phyloP scores from a whole-genome alignment of 2,797 vertebrate genomes.

The Odontamblyopus lacepedii region DNA sequence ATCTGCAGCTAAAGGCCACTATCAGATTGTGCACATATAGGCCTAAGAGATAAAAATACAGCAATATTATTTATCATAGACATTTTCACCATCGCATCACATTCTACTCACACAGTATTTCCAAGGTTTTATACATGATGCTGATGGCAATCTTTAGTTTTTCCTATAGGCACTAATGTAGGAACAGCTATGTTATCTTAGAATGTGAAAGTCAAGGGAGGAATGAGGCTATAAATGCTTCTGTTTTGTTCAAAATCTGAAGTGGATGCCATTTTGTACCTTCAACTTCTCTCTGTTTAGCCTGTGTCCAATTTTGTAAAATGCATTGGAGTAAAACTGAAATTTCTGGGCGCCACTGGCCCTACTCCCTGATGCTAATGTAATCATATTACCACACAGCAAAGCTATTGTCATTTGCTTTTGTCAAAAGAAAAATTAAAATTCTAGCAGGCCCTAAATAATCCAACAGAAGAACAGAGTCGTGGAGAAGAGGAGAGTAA shows the following conservation, averaged over 20 bases:
- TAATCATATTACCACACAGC: slow-evolving; percentile 68
- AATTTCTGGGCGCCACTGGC: slow-evolving; percentile 41
- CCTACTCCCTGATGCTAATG: slow-evolving; percentile 55
- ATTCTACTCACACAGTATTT: neutral
- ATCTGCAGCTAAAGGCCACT: neutral
- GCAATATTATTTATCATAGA: slow-evolving; percentile 7
- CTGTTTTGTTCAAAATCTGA: neutral
- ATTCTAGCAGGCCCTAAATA: slow-evolving; percentile 56
- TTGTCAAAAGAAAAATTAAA: slow-evolving; percentile 63
- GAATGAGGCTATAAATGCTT: neutral
- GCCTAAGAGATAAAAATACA: neutral
- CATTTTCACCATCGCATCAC: neutral
- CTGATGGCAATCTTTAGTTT: slow-evolving; percentile 4
- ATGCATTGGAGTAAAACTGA: slow-evolving; percentile 27
- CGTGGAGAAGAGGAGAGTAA: slow-evolving; percentile 46
- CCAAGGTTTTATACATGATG: slow-evolving; percentile 1
- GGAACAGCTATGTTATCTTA: slow-evolving; percentile 1
- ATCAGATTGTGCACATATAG: slow-evolving; percentile 4
- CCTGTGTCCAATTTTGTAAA: neutral
- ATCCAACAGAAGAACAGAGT: slow-evolving; percentile 47
- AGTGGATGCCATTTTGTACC: neutral
- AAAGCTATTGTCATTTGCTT: slow-evolving; percentile 61
- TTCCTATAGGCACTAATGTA: neutral
- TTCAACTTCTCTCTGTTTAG: neutral
- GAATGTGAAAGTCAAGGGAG: neutral